A percentile compares a stretch with the other conserved stretches of the same genome.
phyloP scores from a whole-genome alignment of 1,140 invertebrate species.

The Cylas formicarius region DNA sequence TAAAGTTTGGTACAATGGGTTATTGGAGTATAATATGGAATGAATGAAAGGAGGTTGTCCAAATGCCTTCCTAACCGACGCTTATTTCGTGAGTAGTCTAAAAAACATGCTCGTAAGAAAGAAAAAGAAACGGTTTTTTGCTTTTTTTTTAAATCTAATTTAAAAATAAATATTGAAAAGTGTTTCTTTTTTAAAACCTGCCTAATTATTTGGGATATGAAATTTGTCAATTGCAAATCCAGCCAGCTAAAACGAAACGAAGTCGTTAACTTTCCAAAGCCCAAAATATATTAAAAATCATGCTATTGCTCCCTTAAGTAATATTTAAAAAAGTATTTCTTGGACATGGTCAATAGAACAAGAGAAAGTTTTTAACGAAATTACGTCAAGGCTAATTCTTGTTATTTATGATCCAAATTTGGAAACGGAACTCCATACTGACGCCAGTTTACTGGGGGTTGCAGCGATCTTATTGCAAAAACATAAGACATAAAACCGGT shows the following conservation, averaged over 20 bases:
- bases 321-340: neutral
- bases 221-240: neutral
- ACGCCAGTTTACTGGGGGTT: neutral
- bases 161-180: constrained; percentile 11
- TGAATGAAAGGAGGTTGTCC: too few relatives aligned
- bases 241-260: neutral
- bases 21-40: too few relatives aligned
- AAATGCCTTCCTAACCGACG: neutral
- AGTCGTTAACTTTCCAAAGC: neutral
- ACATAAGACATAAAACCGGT: neutral
- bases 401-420: neutral
- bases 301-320: neutral
- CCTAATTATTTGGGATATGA: constrained; percentile 11
- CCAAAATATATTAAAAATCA: neutral
- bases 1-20: too few relatives aligned
- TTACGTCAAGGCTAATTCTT: neutral
- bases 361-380: neutral
- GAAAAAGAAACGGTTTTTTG: neutral
- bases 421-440: neutral
- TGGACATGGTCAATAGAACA: neutral
- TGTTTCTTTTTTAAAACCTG: constrained; percentile 5
- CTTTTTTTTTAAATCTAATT: neutral
- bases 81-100: neutral
- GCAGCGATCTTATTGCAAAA: neutral
- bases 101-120: neutral